Percentiles rank a stretch among this genome's conserved stretches.
phyloP scores from a whole-genome alignment of 2,113 vertebrate species.

The Melanerpes formicivorus region DNA sequence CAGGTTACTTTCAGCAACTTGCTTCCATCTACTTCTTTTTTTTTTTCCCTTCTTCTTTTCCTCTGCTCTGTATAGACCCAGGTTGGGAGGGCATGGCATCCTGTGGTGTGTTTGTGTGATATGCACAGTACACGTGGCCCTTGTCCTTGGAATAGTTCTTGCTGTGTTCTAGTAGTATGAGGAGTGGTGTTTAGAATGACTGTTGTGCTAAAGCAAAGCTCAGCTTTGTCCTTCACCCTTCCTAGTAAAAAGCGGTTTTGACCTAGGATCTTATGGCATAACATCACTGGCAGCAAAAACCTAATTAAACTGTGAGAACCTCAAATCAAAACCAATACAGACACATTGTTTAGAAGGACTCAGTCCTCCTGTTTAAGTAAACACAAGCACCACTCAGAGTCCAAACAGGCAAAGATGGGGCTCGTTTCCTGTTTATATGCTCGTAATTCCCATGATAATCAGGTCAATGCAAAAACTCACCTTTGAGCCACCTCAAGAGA shows the following conservation, averaged over 20 bases:
- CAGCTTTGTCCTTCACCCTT: neutral
- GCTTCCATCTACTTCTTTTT: neutral
- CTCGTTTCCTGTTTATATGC: neutral
- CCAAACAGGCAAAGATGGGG: neutral
- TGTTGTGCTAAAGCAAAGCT: neutral
- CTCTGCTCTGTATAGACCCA: neutral
- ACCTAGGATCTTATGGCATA: rapidly evolving
- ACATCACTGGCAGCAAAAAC: neutral
- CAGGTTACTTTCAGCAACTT: neutral
- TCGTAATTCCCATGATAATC: neutral
- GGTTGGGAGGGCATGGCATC: constrained; percentile 13
- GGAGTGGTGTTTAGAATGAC: neutral
- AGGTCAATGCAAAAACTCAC: neutral
- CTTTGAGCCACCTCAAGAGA: neutral
- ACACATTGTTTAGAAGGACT: neutral
- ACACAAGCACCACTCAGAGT: neutral
- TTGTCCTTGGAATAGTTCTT: neutral
- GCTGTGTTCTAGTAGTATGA: neutral
- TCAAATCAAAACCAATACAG: neutral
- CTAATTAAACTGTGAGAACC: neutral
- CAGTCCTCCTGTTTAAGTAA: neutral
- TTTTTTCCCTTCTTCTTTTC: neutral
- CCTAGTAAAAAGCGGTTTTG: neutral
- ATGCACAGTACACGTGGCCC: neutral
- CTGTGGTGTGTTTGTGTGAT: neutral